These are phyloP conservation scores for Pterocles orientalis DNA, from an alignment of 2,113 vertebrate species.

Conservation along the genomic window DNA sequence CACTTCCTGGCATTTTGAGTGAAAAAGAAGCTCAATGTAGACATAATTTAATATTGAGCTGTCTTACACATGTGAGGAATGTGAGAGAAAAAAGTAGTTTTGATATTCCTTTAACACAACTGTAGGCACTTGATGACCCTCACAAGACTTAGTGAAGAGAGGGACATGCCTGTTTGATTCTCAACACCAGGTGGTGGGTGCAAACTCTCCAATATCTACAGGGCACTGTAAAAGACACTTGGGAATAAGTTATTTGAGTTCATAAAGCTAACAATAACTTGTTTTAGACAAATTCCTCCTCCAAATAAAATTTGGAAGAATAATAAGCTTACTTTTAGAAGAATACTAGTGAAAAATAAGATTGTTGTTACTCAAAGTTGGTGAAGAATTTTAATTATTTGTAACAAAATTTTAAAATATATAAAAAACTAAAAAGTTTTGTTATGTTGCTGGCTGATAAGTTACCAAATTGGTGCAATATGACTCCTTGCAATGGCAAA, in stretches of 20 bases:
- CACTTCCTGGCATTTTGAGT: not conserved
- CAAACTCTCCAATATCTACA: not conserved
- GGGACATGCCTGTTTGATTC: not conserved
- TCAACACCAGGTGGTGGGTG: not conserved
- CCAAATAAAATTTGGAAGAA: not conserved
- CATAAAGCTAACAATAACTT: not conserved
- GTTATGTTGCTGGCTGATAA: not conserved
- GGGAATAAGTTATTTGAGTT: not conserved
- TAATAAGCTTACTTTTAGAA: not conserved
- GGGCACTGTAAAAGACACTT: not conserved
- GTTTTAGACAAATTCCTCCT: not conserved
- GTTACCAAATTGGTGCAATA: not conserved
- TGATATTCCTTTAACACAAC: not conserved
- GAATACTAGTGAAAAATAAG: not conserved
- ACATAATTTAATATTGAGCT: not conserved
- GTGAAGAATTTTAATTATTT: not conserved
- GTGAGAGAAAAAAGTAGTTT: not conserved
- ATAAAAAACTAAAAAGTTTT: not conserved
- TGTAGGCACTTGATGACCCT: not conserved
- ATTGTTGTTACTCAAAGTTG: not conserved
- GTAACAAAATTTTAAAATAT: not conserved
- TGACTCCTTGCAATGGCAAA: not conserved
- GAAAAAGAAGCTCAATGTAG: not conserved
- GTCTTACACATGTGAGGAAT: not conserved
- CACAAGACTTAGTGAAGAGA: not conserved